Evolutionary conservation across 2,797 vertebrate genomes (phyloP), one percentile per base, ranked within the genome.

Genomic region (Gymnocypris eckloni): DNA sequence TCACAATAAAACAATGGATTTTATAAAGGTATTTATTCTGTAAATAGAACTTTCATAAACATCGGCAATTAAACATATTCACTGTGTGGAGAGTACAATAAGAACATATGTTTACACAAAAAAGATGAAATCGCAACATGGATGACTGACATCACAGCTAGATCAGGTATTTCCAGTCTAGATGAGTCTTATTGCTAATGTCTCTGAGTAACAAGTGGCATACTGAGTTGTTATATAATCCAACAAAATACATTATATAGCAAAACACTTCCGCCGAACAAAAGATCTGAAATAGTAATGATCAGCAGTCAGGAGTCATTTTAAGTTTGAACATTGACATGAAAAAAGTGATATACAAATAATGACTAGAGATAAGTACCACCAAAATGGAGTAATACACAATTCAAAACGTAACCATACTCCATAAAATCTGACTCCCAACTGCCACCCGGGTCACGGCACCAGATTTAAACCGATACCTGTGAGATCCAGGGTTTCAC

Each of bases 41-140:
- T 96, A 97, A 97, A 97, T 97, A 97, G 90, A 96, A 93, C 92
- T 93, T 94, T 94, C 93, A 96, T 95, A 93, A 96, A 96, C 89
- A 90, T 94, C 90, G 87, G 84, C 88, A 92, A 90, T 92, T 91
- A 93, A 95, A 95, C 95, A 95, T 91, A 86, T 92, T 87, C 89
- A 95, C 92, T 90, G 90, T 93, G 90, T 91, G 86, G 85, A 92
- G 85, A 64, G 28, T 70, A 90, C 88, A 85, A 71, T 87, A 88
- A 95, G 90, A 91, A 92, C 91, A 93, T 89, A 41, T 72, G 5
- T 86, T 45, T 77, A 73, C 76, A 75, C 67, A 59, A 84, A 82
- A n/a, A 87, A 89, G 82, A 86, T 84, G 41, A 50, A 78, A 84
- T 66, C 5, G 37, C 75, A 86, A 89, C 82, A 78, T 54, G 82